Percentiles rank a stretch among this genome's conserved stretches.
Conservation (phyloP, 2,888 invertebrate species). For the Molorchus minor region DNA sequence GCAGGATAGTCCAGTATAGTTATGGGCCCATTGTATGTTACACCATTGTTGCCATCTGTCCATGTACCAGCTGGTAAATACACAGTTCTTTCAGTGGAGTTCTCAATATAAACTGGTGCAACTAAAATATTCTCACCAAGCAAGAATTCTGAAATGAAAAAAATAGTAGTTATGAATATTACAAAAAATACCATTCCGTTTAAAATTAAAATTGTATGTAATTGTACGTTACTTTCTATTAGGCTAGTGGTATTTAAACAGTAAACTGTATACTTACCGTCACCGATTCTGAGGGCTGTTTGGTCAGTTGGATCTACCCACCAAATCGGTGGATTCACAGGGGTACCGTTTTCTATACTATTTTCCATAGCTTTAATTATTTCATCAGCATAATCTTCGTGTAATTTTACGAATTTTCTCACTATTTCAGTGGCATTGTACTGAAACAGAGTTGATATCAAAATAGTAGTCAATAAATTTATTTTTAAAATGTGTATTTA, state of each 20-base stretch:
- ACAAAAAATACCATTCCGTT: too few relatives aligned
- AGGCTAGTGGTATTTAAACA: neutral
- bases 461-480: neutral
- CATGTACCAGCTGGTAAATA: conserved; percentile 81
- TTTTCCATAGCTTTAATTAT: conserved; percentile 72
- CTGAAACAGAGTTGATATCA: too few relatives aligned
- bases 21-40: conserved; percentile 66
- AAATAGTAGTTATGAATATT: too few relatives aligned
- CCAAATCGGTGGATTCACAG: conserved; percentile 86
- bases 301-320: conserved; percentile 78
- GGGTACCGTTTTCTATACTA: conserved; percentile 70
- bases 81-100: conserved; percentile 71
- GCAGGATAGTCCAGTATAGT: conserved; percentile 74
- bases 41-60: conserved; percentile 70
- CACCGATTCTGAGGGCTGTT: conserved; percentile 68
- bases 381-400: conserved; percentile 69
- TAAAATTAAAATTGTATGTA: too few relatives aligned
- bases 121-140: conserved; percentile 80
- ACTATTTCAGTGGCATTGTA: conserved; percentile 71
- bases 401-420: conserved; percentile 71
- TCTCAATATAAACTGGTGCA: conserved; percentile 77
- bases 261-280: conserved; percentile 62
- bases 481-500: neutral
- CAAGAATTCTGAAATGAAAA: conserved; percentile 73
- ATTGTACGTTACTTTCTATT: neutral